Evolutionary conservation across 2,888 invertebrate genomes (phyloP), one percentile per base, ranked within the genome.

Genomic region (Drosophila crucigera): DNA sequence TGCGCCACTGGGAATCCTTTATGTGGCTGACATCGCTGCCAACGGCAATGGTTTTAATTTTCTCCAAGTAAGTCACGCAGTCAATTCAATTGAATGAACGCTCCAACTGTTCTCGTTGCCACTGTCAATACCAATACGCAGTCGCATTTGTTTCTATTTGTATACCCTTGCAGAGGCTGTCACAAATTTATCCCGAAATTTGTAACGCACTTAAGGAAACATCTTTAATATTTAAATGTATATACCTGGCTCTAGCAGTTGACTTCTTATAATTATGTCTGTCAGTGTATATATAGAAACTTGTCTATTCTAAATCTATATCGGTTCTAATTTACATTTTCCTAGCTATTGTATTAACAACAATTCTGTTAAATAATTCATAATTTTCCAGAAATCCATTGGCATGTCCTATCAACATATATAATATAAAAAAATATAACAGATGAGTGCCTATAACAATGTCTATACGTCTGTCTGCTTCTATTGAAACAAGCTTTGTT

Each of bases 21-120:
- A 93, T 94, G 88, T 91, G 94, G 85, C 82, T 94, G 19, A 94
- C 94, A 35, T 94, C 94, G n/a, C 50, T 94, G 60, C 94, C 95
- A 49, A 91, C 94, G 28, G 89, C 92, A 28, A 37, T 93, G 31
- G 94, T 94, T 83, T 88, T 94, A 60, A 91, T 94, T 74, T 92
- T 93, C 68, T 92, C 91, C 82, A 93, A 92, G 94, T 94, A 92
- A 92, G 93, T 84, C 84, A 76, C 77, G 82, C 76, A 77, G 60
- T 61, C 69, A 83, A 72, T 78, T 74, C 71, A 81, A 78, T 83
- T 67, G 67, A 68, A 25, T 73, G 68, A 41, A 39, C 58, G 31
- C 59, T 22, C 50, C 60, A 67, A 33, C 61, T 33, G 58, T 66
- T 61, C 58, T 41, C 58, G 59, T 62, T 58, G 16, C 52, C 53